Percentiles rank a stretch among this genome's conserved stretches.
phyloP scores from a whole-genome alignment of 1,140 invertebrate species.

The Oedothorax gibbosus region DNA sequence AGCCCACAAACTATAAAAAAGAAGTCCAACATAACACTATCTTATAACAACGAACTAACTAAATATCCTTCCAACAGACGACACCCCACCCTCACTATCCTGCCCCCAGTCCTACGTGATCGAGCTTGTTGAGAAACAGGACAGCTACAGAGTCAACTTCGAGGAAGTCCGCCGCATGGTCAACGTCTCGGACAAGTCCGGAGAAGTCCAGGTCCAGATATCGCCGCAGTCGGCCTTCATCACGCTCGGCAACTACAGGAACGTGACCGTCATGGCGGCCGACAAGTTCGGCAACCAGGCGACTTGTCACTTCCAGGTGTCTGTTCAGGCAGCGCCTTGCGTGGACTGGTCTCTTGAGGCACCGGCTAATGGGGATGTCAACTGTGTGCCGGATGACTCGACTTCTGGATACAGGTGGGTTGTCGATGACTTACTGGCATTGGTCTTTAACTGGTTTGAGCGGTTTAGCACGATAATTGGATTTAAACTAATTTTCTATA shows the following conservation, averaged over 20 bases:
- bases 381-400: slow-evolving; percentile 80
- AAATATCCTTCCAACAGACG: slow-evolving; percentile 72
- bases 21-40: no score
- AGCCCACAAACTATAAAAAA: no score
- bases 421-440: no score
- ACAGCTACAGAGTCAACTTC: slow-evolving; percentile 90
- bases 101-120: slow-evolving; percentile 95
- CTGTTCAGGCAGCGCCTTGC: slow-evolving; percentile 87
- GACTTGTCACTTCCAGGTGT: slow-evolving; percentile 91
- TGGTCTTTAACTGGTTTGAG: no score
- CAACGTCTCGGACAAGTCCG: slow-evolving; percentile 89
- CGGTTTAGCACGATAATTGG: no score
- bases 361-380: slow-evolving; percentile 87
- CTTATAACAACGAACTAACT: no score
- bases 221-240: slow-evolving; percentile 88
- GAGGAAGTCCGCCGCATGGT: slow-evolving; percentile 89
- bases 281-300: slow-evolving; percentile 92
- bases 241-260: slow-evolving; percentile 89
- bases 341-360: slow-evolving; percentile 92
- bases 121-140: slow-evolving; percentile 88
- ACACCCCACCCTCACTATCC: slow-evolving; percentile 89
- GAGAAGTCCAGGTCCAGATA: slow-evolving; percentile 83
- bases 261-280: slow-evolving; percentile 90
- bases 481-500: no score
- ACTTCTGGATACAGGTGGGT: slow-evolving; percentile 71